Evolutionary conservation across 2,797 vertebrate species (phyloP).

Genomic region (Botia almorhae): DNA sequence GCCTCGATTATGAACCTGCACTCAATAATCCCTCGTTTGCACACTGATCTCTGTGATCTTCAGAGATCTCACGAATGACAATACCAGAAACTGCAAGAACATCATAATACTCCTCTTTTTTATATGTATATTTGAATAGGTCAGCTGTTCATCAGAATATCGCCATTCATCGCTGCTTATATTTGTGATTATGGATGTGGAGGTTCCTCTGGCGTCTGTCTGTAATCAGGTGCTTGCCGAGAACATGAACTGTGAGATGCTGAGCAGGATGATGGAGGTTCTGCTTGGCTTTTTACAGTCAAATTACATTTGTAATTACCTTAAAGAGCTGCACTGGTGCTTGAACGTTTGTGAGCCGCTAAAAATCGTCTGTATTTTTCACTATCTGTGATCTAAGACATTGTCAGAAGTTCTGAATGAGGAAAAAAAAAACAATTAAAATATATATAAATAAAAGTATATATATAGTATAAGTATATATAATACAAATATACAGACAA

Average conservation of each 20-base stretch:
- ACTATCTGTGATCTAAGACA: too few relatives aligned
- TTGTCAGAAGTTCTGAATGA: too few relatives aligned
- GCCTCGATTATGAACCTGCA: too few relatives aligned
- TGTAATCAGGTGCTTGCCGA: conserved; percentile 71
- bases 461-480: too few relatives aligned
- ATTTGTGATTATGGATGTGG: conserved; percentile 44
- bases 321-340: too few relatives aligned
- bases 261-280: conserved; percentile 63
- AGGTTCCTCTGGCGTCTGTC: conserved; percentile 53
- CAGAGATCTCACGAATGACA: too few relatives aligned
- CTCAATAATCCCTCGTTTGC: too few relatives aligned
- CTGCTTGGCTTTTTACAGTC: conserved; percentile 72
- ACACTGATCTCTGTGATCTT: conserved; percentile 55
- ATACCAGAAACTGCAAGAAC: conserved; percentile 18
- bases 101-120: too few relatives aligned
- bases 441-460: neutral
- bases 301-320: conserved; percentile 69
- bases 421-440: neutral
- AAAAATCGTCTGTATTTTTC: too few relatives aligned
- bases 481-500: neutral
- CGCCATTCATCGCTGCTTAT: conserved; percentile 73
- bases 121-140: too few relatives aligned
- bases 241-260: conserved; percentile 66
- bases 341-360: too few relatives aligned
- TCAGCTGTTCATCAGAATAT: conserved; percentile 59